These are phyloP conservation scores for Beris chalybata DNA, from an alignment of 2,888 invertebrate genomes.

Conservation along the genomic window DNA sequence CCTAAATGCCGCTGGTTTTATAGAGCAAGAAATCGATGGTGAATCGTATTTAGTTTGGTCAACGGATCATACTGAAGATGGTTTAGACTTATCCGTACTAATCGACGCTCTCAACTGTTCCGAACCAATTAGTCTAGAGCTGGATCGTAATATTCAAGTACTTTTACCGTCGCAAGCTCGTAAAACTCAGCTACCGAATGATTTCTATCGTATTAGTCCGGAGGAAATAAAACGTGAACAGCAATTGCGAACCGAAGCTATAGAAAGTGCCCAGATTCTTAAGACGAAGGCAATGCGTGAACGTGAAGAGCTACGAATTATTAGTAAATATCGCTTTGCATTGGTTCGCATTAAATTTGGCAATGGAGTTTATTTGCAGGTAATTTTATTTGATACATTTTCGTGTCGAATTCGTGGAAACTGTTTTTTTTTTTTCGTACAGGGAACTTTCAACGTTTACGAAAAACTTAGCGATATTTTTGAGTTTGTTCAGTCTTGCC, in stretches of 20 bases:
- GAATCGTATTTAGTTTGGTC: constrained; percentile 72
- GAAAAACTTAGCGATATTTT: constrained; percentile 75
- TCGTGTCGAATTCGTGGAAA: not conserved
- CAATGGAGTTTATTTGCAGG: constrained; percentile 80
- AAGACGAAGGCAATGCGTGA: constrained; percentile 95
- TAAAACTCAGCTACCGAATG: constrained; percentile 72
- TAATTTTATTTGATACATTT: constrained; percentile 47
- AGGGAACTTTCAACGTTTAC: constrained; percentile 88
- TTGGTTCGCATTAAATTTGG: constrained; percentile 87
- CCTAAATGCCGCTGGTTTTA: constrained; percentile 81
- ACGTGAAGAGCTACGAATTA: constrained; percentile 78
- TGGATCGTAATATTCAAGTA: constrained; percentile 87
- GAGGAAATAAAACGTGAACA: constrained; percentile 87
- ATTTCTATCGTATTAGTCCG: constrained; percentile 79
- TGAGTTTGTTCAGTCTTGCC: constrained; percentile 77
- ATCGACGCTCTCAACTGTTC: constrained; percentile 77
- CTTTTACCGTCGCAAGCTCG: constrained; percentile 74
- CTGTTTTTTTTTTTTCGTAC: constrained; percentile 46
- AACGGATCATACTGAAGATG: constrained; percentile 59
- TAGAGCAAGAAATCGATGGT: constrained; percentile 62
- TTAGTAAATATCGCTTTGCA: constrained; percentile 82
- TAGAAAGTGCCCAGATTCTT: constrained; percentile 80
- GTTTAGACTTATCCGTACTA: constrained; percentile 61
- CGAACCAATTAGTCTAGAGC: constrained; percentile 77
- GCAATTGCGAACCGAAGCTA: constrained; percentile 70